A percentile compares a stretch with the other conserved stretches of the same genome.
These are phyloP conservation scores for Oeneis ivallda DNA, from an alignment of 2,888 invertebrate species.

Conservation along the genomic window DNA sequence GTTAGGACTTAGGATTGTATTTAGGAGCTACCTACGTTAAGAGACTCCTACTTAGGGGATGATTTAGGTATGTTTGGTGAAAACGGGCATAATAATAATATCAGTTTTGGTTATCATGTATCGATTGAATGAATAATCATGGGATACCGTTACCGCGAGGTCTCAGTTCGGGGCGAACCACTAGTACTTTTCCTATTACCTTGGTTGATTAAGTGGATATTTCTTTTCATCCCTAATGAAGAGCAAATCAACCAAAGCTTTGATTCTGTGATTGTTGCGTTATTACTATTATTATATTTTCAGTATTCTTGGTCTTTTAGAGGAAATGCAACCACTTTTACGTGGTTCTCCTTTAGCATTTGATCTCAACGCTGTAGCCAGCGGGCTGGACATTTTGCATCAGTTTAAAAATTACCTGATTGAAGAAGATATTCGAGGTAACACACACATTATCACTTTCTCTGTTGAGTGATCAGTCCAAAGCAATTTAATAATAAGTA, in stretches of 20 bases:
- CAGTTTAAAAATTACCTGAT: constrained; percentile 70
- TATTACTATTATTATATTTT: constrained; percentile 33
- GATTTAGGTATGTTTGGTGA: too few relatives aligned
- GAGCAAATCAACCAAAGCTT: background rate
- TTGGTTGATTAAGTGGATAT: background rate
- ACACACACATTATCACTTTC: background rate
- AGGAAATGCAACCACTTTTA: constrained; percentile 70
- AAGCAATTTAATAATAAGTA: background rate
- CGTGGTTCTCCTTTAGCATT: constrained; percentile 52
- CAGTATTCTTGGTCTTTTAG: constrained; percentile 72
- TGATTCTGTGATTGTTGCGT: background rate
- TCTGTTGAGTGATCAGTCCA: background rate
- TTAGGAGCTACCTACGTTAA: too few relatives aligned
- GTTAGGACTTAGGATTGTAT: too few relatives aligned
- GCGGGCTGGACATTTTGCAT: constrained; percentile 65
- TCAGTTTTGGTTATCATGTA: too few relatives aligned
- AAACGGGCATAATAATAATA: too few relatives aligned
- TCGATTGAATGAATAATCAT: too few relatives aligned
- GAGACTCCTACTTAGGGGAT: too few relatives aligned
- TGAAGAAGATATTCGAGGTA: constrained; percentile 73
- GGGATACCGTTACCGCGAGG: too few relatives aligned
- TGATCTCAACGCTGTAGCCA: constrained; percentile 64
- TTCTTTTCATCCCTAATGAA: background rate
- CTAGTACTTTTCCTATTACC: too few relatives aligned
- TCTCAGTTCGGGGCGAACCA: too few relatives aligned